A percentile compares a stretch with the other conserved stretches of the same genome.
These are phyloP conservation scores for Actenoides lindsayi DNA, from an alignment of 2,113 vertebrate species.

Conservation along the genomic window DNA sequence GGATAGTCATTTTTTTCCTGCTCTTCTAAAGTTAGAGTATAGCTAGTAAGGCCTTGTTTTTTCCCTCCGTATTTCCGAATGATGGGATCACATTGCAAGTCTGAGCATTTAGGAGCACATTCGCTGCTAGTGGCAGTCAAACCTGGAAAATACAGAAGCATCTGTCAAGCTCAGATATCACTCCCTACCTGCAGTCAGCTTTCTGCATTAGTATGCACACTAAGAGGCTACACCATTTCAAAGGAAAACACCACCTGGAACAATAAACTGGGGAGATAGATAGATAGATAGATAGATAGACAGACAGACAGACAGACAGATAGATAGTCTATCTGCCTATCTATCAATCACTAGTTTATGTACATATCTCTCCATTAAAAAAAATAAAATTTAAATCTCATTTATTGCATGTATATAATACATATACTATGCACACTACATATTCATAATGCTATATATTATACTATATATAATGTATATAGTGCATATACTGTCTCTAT, in stretches of 20 bases:
- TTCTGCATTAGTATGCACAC: background rate
- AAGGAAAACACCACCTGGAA: background rate
- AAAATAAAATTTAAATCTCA: background rate
- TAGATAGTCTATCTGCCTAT: background rate
- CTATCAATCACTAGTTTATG: background rate
- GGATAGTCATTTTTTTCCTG: conserved; percentile 72
- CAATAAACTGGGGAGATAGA: background rate
- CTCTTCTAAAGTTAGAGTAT: conserved; percentile 71
- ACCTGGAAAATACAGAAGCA: conserved; percentile 39
- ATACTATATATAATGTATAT: background rate
- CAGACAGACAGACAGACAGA: too few relatives aligned
- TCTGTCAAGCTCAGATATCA: background rate
- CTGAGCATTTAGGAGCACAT: background rate
- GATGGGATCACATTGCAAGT: conserved; percentile 54
- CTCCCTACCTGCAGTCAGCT: background rate
- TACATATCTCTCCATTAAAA: background rate
- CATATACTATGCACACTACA: background rate
- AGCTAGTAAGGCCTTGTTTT: conserved; percentile 65
- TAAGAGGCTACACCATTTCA: background rate
- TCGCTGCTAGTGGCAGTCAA: conserved; percentile 30
- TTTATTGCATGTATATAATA: background rate
- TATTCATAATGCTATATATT: background rate
- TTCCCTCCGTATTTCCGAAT: conserved; percentile 69
- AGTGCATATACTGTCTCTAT: background rate
- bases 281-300: background rate